Evolutionary conservation across 2,888 invertebrate species (phyloP).

Genomic region (Lypha dubia): DNA sequence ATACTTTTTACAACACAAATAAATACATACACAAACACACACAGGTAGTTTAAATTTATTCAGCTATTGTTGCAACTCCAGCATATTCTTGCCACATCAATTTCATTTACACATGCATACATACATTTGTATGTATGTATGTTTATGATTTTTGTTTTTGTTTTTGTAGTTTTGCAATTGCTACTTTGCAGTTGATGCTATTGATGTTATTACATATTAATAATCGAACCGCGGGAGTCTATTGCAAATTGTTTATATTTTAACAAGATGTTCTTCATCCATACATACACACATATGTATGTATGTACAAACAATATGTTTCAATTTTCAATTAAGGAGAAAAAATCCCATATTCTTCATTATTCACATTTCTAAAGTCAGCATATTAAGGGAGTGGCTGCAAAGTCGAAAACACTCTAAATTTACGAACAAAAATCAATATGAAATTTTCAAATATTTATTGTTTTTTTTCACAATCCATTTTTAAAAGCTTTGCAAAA

Average conservation of each 20-base stretch:
- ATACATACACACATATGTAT: not conserved
- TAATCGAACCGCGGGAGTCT: conserved; percentile 68
- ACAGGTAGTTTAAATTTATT: conserved; percentile 45
- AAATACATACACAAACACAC: conserved; percentile 10
- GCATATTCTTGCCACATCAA: conserved; percentile 58
- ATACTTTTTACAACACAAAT: conserved; percentile 1
- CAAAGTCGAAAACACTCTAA: not conserved
- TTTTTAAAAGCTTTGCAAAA: too few relatives aligned
- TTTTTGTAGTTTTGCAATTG: conserved; percentile 31
- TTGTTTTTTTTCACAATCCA: too few relatives aligned
- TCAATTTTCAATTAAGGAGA: conserved; percentile 13
- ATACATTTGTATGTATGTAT: not conserved
- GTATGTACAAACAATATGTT: not conserved
- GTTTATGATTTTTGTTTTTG: too few relatives aligned
- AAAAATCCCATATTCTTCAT: not conserved
- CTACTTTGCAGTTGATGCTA: conserved; percentile 37
- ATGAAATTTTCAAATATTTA: too few relatives aligned
- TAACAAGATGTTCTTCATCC: conserved; percentile 47
- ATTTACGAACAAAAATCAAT: too few relatives aligned
- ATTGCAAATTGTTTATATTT: conserved; percentile 53
- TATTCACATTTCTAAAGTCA: not conserved
- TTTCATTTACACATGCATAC: not conserved
- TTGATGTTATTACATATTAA: conserved; percentile 49
- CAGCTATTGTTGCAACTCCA: conserved; percentile 59
- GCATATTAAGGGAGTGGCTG: conserved; percentile 5